Percentiles rank a stretch among this genome's conserved stretches.
phyloP scores from a whole-genome alignment of 2,888 invertebrate species.

The Bedellia somnulentella region DNA sequence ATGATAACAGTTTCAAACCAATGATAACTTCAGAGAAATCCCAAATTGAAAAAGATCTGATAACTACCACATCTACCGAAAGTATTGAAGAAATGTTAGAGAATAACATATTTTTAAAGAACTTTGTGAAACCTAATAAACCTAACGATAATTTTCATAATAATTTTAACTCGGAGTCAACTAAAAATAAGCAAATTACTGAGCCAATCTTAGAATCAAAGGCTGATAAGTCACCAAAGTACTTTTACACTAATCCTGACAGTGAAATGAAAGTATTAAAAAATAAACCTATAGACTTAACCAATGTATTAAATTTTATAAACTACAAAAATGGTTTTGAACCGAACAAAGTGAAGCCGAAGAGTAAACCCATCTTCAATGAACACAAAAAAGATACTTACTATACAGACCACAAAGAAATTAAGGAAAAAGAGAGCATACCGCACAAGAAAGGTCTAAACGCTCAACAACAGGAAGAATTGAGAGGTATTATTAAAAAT shows the following conservation, averaged over 20 bases:
- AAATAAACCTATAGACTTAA: constrained; percentile 30
- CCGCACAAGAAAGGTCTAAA: constrained; percentile 10
- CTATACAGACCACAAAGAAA: constrained; percentile 17
- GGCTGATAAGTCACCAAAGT: constrained; percentile 22
- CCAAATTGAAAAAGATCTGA: constrained; percentile 12
- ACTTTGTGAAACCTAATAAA: constrained; percentile 21
- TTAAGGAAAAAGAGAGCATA: neutral
- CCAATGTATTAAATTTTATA: constrained; percentile 36
- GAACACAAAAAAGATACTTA: constrained; percentile 20
- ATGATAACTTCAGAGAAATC: constrained; percentile 13
- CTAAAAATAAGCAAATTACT: constrained; percentile 12
- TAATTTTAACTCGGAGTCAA: constrained; percentile 11
- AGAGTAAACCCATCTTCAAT: constrained; percentile 16
- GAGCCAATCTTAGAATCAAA: constrained; percentile 19
- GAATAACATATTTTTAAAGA: constrained; percentile 39
- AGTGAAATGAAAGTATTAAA: constrained; percentile 15
- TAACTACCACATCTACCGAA: constrained; percentile 17
- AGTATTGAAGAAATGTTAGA: constrained; percentile 22
- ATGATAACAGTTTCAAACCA: constrained; percentile 18
- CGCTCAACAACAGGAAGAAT: constrained; percentile 27
- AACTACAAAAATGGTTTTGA: constrained; percentile 40
- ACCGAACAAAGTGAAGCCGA: constrained; percentile 31
- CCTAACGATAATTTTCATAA: constrained; percentile 2
- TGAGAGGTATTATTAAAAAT: constrained; percentile 40
- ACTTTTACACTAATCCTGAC: constrained; percentile 8